Conservation (phyloP, 2,797 vertebrate genomes). For the Enteromius paludinosus region DNA sequence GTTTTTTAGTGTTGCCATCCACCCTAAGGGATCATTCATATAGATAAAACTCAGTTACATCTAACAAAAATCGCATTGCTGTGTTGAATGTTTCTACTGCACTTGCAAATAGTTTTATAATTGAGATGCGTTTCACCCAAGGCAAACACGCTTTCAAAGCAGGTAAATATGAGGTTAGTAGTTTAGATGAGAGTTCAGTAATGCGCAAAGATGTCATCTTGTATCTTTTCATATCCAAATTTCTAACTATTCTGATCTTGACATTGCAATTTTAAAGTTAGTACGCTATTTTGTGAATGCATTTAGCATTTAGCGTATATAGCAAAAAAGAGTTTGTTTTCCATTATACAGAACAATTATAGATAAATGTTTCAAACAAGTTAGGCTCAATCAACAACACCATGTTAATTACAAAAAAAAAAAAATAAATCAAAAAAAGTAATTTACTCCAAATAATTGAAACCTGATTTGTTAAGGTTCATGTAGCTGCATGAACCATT, state of each 20-base stretch:
- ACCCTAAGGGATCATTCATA: conserved; percentile 30
- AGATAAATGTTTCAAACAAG: not conserved
- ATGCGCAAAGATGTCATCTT: not conserved
- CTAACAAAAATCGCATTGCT: conserved; percentile 19
- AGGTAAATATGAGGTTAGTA: conserved; percentile 41
- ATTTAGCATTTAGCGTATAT: not conserved
- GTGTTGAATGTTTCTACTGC: conserved; percentile 2
- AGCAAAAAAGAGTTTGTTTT: not conserved
- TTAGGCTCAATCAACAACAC: not conserved
- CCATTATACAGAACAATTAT: not conserved
- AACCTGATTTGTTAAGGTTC: not conserved
- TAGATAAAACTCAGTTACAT: conserved; percentile 14
- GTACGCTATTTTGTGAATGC: not conserved
- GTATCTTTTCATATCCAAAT: not conserved
- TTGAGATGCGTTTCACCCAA: conserved; percentile 43
- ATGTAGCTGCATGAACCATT: not conserved
- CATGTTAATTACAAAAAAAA: not conserved
- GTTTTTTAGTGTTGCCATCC: conserved; percentile 43
- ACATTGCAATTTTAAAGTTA: not conserved
- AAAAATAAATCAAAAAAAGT: not conserved
- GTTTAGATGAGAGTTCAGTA: conserved; percentile 5
- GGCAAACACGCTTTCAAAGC: conserved; percentile 26
- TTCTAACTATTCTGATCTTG: not conserved
- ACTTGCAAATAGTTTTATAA: conserved; percentile 44
- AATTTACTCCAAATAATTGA: not conserved